Percentiles rank a stretch among this genome's conserved stretches.
phyloP scores from a whole-genome alignment of 2,797 vertebrate genomes.

The Gallinago stenura region DNA sequence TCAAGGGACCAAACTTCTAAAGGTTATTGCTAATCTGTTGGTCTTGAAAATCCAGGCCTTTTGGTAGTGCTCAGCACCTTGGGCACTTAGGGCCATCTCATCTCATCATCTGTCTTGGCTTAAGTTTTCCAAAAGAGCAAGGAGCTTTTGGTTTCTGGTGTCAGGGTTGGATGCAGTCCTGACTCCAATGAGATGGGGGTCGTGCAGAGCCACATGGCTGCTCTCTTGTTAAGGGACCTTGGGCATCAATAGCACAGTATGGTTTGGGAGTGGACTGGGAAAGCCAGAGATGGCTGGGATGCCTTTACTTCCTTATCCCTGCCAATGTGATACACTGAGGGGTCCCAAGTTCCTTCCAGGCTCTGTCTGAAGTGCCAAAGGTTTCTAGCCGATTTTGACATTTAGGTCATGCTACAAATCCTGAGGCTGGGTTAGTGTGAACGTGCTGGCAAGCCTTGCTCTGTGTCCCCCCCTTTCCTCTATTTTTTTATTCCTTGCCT shows the following conservation, averaged over 20 bases:
- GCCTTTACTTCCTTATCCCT: not conserved
- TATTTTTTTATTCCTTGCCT: not conserved
- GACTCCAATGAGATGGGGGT: not conserved
- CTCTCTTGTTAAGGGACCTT: not conserved
- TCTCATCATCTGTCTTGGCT: not conserved
- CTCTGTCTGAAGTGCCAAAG: not conserved
- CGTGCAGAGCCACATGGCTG: not conserved
- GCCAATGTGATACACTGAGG: too few relatives aligned
- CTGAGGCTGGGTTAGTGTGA: not conserved
- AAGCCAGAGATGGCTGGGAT: not conserved
- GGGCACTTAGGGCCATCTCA: not conserved
- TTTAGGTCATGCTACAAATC: not conserved
- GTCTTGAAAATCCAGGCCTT: not conserved
- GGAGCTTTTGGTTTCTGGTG: not conserved
- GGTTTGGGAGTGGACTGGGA: not conserved
- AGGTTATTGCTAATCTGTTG: not conserved
- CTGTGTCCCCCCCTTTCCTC: not conserved
- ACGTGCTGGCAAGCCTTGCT: not conserved
- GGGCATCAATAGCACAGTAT: accelerated
- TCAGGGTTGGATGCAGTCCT: not conserved
- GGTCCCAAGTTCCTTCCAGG: not conserved
- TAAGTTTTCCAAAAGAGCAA: not conserved
- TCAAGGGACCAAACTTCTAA: not conserved
- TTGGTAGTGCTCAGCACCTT: not conserved
- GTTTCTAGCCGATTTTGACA: not conserved